A percentile compares a stretch with the other conserved stretches of the same genome.
phyloP scores from a whole-genome alignment of 2,888 invertebrate genomes.

The Pemphredon lugubris region DNA sequence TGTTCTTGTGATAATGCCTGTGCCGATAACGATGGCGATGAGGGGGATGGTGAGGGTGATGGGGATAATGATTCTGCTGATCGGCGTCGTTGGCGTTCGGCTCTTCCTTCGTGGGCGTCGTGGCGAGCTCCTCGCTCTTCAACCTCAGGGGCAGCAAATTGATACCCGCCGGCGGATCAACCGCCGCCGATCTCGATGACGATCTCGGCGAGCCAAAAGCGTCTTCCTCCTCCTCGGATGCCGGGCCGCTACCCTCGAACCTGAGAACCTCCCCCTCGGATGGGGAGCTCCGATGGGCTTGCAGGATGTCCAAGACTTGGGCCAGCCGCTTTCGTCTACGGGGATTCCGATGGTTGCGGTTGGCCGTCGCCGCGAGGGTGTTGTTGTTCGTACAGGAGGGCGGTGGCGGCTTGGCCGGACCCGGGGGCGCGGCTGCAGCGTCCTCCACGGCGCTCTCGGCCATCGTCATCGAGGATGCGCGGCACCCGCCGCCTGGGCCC shows the following conservation, averaged over 20 bases:
- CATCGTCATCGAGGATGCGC: constrained; percentile 86
- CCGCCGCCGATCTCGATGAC: constrained; percentile 76
- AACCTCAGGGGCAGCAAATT: constrained; percentile 76
- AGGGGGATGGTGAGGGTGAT: constrained; percentile 65
- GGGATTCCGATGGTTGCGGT: constrained; percentile 86
- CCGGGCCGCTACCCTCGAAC: constrained; percentile 79
- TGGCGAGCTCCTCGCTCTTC: constrained; percentile 64
- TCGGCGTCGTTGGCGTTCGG: constrained; percentile 37
- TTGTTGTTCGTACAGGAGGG: constrained; percentile 83
- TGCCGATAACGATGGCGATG: constrained; percentile 65
- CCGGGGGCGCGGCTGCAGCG: constrained; percentile 84
- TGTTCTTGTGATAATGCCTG: constrained; percentile 58
- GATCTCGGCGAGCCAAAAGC: constrained; percentile 78
- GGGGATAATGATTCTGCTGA: constrained; percentile 64
- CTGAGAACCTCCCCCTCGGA: constrained; percentile 82
- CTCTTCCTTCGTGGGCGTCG: constrained; percentile 56
- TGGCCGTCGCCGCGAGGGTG: constrained; percentile 84
- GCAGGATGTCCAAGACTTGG: constrained; percentile 90
- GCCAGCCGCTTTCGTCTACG: constrained; percentile 89
- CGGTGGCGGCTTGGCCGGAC: constrained; percentile 81
- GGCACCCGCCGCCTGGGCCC: constrained; percentile 82
- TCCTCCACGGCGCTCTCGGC: constrained; percentile 86
- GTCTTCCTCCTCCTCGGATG: constrained; percentile 77
- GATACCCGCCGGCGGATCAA: constrained; percentile 83
- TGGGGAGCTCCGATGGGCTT: constrained; percentile 79